Evolutionary conservation across 2,113 vertebrate genomes (phyloP).

Genomic region (Chloropsis cyanopogon): DNA sequence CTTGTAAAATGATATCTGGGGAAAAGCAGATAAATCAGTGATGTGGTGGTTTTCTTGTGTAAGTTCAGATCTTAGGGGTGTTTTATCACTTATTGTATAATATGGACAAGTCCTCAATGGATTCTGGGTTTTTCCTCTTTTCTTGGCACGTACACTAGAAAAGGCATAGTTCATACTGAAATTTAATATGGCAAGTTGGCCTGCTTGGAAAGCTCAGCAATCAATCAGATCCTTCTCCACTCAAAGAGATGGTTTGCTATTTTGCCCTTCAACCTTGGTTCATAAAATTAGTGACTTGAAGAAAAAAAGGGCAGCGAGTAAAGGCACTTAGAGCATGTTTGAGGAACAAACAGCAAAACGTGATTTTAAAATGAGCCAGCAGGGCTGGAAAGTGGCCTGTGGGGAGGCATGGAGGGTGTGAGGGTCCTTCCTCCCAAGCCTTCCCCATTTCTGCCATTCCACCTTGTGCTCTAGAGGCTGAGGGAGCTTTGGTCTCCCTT

Average conservation of each 20-base stretch:
- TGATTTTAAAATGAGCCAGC: background rate
- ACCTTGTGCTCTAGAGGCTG: background rate
- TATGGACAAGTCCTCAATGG: background rate
- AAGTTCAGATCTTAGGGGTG: background rate
- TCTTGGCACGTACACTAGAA: fast-evolving
- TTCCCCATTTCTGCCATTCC: background rate
- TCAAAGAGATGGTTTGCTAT: background rate
- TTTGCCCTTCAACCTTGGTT: background rate
- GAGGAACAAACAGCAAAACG: background rate
- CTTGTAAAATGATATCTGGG: background rate
- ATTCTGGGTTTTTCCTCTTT: background rate
- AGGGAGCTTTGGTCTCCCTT: background rate
- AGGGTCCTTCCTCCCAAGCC: background rate
- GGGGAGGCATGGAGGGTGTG: background rate
- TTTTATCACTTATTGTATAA: background rate
- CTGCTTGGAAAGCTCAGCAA: background rate
- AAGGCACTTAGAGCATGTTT: background rate
- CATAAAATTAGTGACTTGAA: background rate
- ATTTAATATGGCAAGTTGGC: background rate
- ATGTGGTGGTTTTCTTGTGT: background rate
- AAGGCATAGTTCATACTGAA: background rate
- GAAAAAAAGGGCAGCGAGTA: background rate
- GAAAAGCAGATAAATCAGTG: background rate
- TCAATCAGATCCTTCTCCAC: background rate
- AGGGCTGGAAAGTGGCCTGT: background rate